Evolutionary conservation across 1,140 invertebrate genomes (phyloP).

Genomic region (Ceratitis capitata): DNA sequence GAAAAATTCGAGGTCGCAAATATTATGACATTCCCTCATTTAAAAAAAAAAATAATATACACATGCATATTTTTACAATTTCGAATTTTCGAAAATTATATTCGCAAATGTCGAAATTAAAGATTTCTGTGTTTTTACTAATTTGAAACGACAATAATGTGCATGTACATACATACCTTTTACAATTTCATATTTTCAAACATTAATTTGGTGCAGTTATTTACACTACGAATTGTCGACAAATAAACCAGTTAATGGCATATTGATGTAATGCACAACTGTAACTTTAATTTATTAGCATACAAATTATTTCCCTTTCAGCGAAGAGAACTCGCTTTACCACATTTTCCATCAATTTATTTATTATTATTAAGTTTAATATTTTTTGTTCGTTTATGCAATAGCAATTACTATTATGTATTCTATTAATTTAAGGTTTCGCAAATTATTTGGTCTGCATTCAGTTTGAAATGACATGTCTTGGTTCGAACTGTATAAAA

Average conservation of each 20-base stretch:
- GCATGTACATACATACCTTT: too few species aligned
- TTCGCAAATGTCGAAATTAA: not conserved
- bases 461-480: conserved; percentile 6
- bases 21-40: too few species aligned
- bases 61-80: too few species aligned
- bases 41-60: too few species aligned
- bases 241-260: too few species aligned
- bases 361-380: too few species aligned
- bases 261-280: too few species aligned
- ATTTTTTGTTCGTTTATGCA: not conserved
- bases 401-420: not conserved
- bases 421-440: conserved; percentile 1
- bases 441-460: conserved; percentile 24
- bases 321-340: not conserved
- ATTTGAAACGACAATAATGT: too few species aligned
- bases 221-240: too few species aligned
- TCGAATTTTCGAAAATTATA: not conserved
- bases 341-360: not conserved
- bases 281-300: not conserved
- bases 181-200: too few species aligned
- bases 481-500: not conserved
- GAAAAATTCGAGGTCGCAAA: not conserved
- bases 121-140: too few species aligned
- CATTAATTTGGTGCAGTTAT: too few species aligned
- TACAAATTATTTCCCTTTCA: conserved; percentile 1